phyloP scores from a whole-genome alignment of 2,797 vertebrate genomes.

The Nannoperca australis region DNA sequence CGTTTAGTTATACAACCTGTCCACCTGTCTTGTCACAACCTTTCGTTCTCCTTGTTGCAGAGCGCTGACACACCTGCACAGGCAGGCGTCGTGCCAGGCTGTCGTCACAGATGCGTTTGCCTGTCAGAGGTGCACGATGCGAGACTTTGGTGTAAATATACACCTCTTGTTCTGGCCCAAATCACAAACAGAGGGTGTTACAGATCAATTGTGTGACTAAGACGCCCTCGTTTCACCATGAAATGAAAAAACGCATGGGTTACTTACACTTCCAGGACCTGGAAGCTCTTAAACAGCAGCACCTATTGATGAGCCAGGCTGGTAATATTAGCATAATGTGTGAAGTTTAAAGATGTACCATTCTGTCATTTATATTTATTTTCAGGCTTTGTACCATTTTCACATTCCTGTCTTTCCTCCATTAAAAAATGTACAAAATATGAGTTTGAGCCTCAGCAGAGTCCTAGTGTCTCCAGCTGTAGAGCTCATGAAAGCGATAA shows the following conservation, averaged over 20 bases:
- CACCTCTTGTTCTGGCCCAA: neutral
- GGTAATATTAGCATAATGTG: neutral
- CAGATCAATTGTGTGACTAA: neutral
- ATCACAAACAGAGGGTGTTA: neutral
- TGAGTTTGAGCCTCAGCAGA: neutral
- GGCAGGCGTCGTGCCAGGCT: slow-evolving; percentile 57
- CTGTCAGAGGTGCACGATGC: slow-evolving; percentile 24
- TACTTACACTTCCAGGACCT: neutral
- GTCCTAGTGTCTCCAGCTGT: neutral
- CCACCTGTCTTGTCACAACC: slow-evolving; percentile 53
- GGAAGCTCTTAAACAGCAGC: slow-evolving; percentile 16
- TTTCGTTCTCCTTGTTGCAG: slow-evolving; percentile 53
- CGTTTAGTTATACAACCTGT: slow-evolving; percentile 30
- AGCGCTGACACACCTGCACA: slow-evolving; percentile 67
- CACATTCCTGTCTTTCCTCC: neutral
- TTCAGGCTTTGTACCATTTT: slow-evolving; percentile 1
- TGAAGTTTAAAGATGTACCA: slow-evolving; percentile 12
- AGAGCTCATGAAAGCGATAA: neutral
- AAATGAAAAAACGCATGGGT: neutral
- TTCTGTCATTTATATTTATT: slow-evolving; percentile 1
- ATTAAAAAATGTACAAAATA: neutral
- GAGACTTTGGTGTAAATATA: slow-evolving; percentile 2
- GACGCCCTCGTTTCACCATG: neutral
- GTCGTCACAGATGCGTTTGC: slow-evolving; percentile 16
- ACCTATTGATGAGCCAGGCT: neutral